Evolutionary conservation across 2,888 invertebrate genomes (phyloP).

Genomic region (Eupeodes luniger): DNA sequence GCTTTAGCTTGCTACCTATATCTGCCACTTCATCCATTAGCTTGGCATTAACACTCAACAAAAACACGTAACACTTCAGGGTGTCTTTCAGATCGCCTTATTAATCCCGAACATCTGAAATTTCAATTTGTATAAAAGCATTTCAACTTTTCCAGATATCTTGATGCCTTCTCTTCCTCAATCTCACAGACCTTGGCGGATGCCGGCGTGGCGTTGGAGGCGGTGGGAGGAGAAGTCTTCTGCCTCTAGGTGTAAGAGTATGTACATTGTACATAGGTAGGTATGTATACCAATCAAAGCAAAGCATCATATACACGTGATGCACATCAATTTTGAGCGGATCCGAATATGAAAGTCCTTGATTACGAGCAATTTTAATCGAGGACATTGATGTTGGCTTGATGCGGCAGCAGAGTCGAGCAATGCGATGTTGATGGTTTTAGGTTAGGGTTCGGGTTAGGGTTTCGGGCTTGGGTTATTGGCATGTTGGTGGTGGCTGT

Average conservation of each 20-base stretch:
- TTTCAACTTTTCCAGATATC: slow-evolving; percentile 52
- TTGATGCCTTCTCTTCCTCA: background rate
- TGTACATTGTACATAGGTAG: too few species aligned
- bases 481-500: slow-evolving; percentile 26
- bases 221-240: too few species aligned
- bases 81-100: slow-evolving; percentile 50
- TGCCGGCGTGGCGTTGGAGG: too few species aligned
- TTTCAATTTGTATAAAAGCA: slow-evolving; percentile 73
- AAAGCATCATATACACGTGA: slow-evolving; percentile 59
- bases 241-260: background rate
- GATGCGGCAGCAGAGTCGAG: background rate
- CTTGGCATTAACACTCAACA: slow-evolving; percentile 20
- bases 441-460: too few species aligned
- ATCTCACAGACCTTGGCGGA: background rate
- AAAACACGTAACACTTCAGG: slow-evolving; percentile 20
- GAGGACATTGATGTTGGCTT: slow-evolving; percentile 32
- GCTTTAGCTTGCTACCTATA: background rate
- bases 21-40: slow-evolving; percentile 55
- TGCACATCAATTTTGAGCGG: slow-evolving; percentile 66
- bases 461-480: background rate
- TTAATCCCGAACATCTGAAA: slow-evolving; percentile 49
- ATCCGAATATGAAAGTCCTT: slow-evolving; percentile 63
- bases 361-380: slow-evolving; percentile 62
- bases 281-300: background rate
- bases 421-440: background rate